phyloP scores from a whole-genome alignment of 2,113 vertebrate species.

The Takifugu flavidus region DNA sequence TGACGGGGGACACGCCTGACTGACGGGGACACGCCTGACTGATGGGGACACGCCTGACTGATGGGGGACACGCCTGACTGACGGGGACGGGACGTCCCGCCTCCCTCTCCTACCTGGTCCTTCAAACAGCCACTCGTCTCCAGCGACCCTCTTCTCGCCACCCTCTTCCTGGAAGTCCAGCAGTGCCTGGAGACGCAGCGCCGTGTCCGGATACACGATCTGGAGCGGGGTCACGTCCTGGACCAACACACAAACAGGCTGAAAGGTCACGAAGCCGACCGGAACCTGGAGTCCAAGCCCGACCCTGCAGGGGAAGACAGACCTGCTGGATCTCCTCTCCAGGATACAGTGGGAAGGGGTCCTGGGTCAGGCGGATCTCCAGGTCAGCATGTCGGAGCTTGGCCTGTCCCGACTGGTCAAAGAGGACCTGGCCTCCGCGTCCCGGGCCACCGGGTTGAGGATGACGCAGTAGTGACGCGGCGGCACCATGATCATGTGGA shows the following conservation, averaged over 20 bases:
- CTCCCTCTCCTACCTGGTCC: conserved; percentile 75
- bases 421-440: conserved; percentile 56
- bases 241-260: background rate
- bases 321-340: conserved; percentile 83
- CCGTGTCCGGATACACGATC: conserved; percentile 87
- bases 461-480: conserved; percentile 87
- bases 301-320: background rate
- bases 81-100: background rate
- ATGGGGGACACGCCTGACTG: no score
- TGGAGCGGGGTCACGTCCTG: conserved; percentile 83
- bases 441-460: conserved; percentile 77
- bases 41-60: no score
- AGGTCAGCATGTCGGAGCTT: conserved; percentile 85
- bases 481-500: conserved; percentile 83
- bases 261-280: background rate
- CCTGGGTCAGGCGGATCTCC: conserved; percentile 85
- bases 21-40: no score
- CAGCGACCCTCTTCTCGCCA: conserved; percentile 77
- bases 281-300: no score
- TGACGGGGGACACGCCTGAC: no score
- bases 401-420: conserved; percentile 80
- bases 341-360: conserved; percentile 85
- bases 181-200: conserved; percentile 84
- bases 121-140: conserved; percentile 92
- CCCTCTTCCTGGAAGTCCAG: conserved; percentile 80